Evolutionary conservation across 2,888 invertebrate species (phyloP).

Genomic region (Sicus ferrugineus): DNA sequence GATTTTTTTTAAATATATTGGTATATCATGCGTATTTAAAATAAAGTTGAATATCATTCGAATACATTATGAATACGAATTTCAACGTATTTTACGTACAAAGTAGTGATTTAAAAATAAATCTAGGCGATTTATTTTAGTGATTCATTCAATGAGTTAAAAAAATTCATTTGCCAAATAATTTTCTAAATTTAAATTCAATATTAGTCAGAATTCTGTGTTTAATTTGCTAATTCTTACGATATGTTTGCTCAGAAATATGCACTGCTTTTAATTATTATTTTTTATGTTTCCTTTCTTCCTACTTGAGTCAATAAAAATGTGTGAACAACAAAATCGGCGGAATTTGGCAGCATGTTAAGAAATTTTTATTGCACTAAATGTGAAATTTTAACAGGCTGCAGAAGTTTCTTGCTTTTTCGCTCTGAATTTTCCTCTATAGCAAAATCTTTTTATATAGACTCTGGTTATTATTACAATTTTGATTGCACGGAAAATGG

Average conservation of each 20-base stretch:
- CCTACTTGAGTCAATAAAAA: background rate
- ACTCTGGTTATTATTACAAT: background rate
- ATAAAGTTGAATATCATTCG: too few species aligned
- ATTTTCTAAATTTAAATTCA: conserved; percentile 23
- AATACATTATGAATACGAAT: too few species aligned
- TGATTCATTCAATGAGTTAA: too few species aligned
- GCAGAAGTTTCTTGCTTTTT: background rate
- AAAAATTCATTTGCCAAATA: conserved; percentile 13
- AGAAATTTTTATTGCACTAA: conserved; percentile 14
- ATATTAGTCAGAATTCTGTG: background rate
- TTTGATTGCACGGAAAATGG: too few species aligned
- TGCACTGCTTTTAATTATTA: too few species aligned
- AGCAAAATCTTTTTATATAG: background rate
- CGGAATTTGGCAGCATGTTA: conserved; percentile 20
- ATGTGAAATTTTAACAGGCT: conserved; percentile 9
- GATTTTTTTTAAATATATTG: too few species aligned
- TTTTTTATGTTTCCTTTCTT: too few species aligned
- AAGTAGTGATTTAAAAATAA: too few species aligned
- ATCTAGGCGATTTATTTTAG: too few species aligned
- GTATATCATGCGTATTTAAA: too few species aligned
- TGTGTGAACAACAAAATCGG: background rate
- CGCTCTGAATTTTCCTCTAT: background rate
- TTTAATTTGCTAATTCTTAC: background rate
- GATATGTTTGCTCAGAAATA: too few species aligned
- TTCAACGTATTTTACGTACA: too few species aligned